Base-by-base conservation (phyloP, 2,888 invertebrate genomes). In the Drosophila rubida region DNA sequence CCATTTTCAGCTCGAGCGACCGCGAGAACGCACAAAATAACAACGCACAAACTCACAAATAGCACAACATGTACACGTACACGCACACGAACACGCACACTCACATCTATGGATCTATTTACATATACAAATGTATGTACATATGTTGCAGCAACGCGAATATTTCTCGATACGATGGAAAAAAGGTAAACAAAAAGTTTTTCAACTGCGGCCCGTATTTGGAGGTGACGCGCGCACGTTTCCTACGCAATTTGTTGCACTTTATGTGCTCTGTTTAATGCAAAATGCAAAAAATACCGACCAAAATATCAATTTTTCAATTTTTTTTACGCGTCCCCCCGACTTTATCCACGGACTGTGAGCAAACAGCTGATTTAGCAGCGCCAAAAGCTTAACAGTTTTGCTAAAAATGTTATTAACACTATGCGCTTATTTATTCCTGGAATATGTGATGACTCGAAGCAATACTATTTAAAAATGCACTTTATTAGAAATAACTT, bases 181-280 rank as follows among this genome's bases (percentile, higher is more conserved):
- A 63, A 75, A 78, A 78, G 57, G 78, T 78, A 78, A 78, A 78
- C 78, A 78, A 78, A 75, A 62, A 63, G 42, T 53, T 53, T 58
- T 49, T 14, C 35, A 49, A 35, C 42, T 35, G 25, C 51, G 25
- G 25, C 44, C 30, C 45, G 59, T 42, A 27, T 25, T 46, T 44
- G 27, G 23, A 63, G 44, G 44, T 48, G 23, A 41, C 41, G 60
- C 60, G 54, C 50, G 49, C 23, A 46, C 53, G 39, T 45, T 42
- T 44, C 32, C 30, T n/a, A 35, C 23, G 44, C 5, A 16, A 25
- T 71, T 39, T 51, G 41, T 51, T 50, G 44, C 45, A 44, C 7
- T 37, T 64, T 50, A 27, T 60, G 51, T 27, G 45, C 30, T 25
- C 14, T 27, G 49, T 61, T 73, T 63, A 70, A 68, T 71, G 60